These are phyloP conservation scores for Chloroclystis v-ata DNA, from an alignment of 2,888 invertebrate genomes.

Conservation along the genomic window DNA sequence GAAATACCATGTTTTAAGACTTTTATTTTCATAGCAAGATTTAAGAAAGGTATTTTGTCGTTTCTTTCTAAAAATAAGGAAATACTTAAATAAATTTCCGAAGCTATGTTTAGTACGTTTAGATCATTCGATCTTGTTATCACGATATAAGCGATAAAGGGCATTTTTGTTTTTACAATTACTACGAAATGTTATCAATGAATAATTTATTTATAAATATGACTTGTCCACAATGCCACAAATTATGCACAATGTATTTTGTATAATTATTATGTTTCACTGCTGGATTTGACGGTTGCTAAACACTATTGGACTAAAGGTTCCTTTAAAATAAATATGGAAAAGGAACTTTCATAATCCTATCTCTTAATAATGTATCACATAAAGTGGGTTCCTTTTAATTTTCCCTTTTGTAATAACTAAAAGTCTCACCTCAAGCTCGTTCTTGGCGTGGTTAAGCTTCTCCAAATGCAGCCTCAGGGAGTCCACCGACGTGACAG, in stretches of 20 bases:
- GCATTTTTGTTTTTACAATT: neutral
- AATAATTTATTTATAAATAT: neutral
- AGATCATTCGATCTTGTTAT: neutral
- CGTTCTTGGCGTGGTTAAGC: conserved; percentile 85
- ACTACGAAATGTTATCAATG: conserved; percentile 2
- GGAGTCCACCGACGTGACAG: conserved; percentile 86
- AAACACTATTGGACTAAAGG: neutral
- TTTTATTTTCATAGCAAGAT: no score
- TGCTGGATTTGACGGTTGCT: no score
- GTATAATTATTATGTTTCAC: neutral
- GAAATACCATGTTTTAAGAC: neutral
- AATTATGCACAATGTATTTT: neutral
- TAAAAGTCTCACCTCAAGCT: conserved; percentile 81
- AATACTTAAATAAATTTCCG: no score
- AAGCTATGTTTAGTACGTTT: neutral
- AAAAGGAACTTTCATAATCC: no score
- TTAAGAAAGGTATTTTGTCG: no score
- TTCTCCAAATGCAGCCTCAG: conserved; percentile 91
- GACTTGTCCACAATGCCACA: no score
- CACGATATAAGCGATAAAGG: neutral
- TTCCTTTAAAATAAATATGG: no score
- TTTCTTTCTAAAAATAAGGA: no score
- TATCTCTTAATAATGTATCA: no score
- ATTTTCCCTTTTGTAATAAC: no score
- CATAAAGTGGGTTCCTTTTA: no score